Evolutionary conservation across 2,113 vertebrate genomes (phyloP), one percentile per base, ranked within the genome.

Genomic region (Dicerorhinus sumatrensis): DNA sequence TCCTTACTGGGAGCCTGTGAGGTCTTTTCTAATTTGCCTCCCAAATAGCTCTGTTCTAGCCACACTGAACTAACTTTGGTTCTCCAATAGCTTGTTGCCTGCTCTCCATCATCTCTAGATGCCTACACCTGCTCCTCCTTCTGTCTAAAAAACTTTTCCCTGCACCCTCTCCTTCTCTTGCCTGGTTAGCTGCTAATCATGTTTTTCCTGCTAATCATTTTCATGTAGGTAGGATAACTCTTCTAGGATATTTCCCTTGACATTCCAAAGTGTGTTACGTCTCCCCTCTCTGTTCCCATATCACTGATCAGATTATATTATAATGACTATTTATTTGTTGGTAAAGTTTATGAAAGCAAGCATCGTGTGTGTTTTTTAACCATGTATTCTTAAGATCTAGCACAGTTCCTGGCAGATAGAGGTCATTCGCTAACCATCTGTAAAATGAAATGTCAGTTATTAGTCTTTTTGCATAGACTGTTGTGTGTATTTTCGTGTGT

Each of bases 81-180:
- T 62, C 9, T 56, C 33, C n/a, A 0, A 0, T 3, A 31, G 20
- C 2, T 3, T 51, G 25, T 25, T 72, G 27, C 46, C 29, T 3
- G 0, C 31, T n/a, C 29, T 70, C 25, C 5, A 11, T 56, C 16
- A 2, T 36, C 46, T 62, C 51, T 14, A 17, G 25, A 27, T 0
- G 0, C 13, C 17, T 17, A 7, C 0, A 11, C 14, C 1, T 13
- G 29, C n/a, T 69, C 20, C 5, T n/a, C 9, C 8, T 25, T 77
- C 48, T 48, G 31, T 17, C 31, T 13, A 21, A 8, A 56, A 39
- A 29, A 6, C 23, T 51, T 33, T 7, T 54, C 62, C 36, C 6
- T 42, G 33, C 27, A 29, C 21, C 11, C 10, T 80, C 27, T 51
- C 5, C 11, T 36, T 51, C 39, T 46, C 14, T 46, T 10, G 6